A percentile compares a stretch with the other conserved stretches of the same genome.
These are phyloP conservation scores for Chionis minor DNA, from an alignment of 2,113 vertebrate species.

Conservation along the genomic window DNA sequence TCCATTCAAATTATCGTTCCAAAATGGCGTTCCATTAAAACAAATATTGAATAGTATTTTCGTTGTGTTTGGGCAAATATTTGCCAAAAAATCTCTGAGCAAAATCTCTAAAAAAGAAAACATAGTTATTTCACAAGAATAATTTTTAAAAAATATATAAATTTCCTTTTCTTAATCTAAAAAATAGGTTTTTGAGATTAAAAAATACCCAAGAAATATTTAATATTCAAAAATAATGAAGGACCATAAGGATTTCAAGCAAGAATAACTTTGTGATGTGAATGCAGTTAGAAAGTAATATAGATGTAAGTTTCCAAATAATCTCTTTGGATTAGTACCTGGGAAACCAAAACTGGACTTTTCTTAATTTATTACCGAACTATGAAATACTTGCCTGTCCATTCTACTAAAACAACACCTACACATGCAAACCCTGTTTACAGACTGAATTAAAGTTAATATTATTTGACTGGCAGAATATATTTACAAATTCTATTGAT, in stretches of 20 bases:
- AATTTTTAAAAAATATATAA: not conserved
- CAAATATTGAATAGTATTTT: conserved; percentile 49
- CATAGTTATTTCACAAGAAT: not conserved
- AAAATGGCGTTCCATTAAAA: conserved; percentile 41
- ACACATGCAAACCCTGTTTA: not conserved
- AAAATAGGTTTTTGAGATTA: not conserved
- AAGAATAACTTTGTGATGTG: not conserved
- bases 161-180: not conserved
- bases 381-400: not conserved
- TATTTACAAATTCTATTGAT: not conserved
- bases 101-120: not conserved
- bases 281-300: conserved; percentile 12
- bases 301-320: not conserved
- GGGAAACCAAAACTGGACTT: not conserved
- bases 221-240: conserved; percentile 10
- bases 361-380: not conserved
- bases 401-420: not conserved
- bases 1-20: conserved; percentile 23
- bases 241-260: not conserved
- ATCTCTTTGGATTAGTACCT: not conserved
- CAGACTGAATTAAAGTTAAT: not conserved
- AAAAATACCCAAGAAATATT: not conserved
- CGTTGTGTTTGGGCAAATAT: not conserved
- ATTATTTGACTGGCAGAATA: not conserved
- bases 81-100: conserved; percentile 16